Evolutionary conservation across 2,113 vertebrate species (phyloP).

Genomic region (Oncorhynchus clarkii): DNA sequence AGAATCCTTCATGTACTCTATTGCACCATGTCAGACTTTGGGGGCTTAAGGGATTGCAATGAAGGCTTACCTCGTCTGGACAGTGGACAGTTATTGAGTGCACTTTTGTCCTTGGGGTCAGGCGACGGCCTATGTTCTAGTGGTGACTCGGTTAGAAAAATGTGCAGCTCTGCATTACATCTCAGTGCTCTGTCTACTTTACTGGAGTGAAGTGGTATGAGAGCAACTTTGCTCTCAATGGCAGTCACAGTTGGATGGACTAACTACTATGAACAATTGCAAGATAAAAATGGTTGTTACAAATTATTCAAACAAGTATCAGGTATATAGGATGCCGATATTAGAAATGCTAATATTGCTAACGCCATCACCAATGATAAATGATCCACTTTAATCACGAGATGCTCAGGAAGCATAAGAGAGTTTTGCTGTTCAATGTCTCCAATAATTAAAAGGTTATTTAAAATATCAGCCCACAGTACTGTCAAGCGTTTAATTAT

Average conservation of each 20-base stretch:
- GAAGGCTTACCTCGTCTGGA: conserved; percentile 69
- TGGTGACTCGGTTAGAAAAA: conserved; percentile 49
- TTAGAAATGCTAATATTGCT: too few species aligned
- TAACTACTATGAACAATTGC: neutral
- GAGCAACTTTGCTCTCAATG: neutral
- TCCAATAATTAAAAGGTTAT: too few species aligned
- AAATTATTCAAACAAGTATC: too few species aligned
- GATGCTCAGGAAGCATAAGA: too few species aligned
- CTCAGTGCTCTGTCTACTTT: conserved; percentile 23
- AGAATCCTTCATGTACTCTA: conserved; percentile 66
- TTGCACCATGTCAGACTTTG: conserved; percentile 71
- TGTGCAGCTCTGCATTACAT: conserved; percentile 46
- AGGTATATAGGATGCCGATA: too few species aligned
- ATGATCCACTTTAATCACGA: too few species aligned
- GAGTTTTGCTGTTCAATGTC: too few species aligned
- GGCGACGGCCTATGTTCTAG: conserved; percentile 65
- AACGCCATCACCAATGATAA: too few species aligned
- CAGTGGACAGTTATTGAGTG: conserved; percentile 74
- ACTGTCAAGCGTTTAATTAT: too few species aligned
- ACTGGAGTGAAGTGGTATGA: neutral
- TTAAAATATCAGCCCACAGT: too few species aligned
- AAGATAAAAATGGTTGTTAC: too few species aligned
- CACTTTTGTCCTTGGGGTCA: conserved; percentile 70
- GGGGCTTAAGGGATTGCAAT: conserved; percentile 72
- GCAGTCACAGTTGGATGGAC: neutral